phyloP scores from a whole-genome alignment of 35 echinoderm and acorn worm genomes.

The Stichopus chloronotus region DNA sequence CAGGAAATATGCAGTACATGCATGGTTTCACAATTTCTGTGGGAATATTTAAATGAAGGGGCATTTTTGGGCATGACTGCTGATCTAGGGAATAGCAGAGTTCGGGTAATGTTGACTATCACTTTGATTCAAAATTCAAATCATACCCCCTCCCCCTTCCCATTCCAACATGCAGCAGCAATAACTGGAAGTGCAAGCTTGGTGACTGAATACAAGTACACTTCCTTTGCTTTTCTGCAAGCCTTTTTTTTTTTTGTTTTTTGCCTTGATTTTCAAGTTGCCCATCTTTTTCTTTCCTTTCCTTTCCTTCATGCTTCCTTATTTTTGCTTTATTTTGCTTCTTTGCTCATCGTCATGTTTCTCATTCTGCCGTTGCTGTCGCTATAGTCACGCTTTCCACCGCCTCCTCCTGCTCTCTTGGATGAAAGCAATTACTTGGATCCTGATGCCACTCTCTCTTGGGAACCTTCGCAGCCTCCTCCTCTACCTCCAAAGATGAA shows the following conservation, averaged over 20 bases:
- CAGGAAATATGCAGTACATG: too few relatives aligned
- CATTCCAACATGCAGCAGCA: background rate
- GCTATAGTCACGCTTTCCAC: background rate
- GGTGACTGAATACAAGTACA: too few relatives aligned
- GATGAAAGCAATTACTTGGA: conserved; percentile 8
- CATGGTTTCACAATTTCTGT: too few relatives aligned
- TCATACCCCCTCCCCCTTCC: too few relatives aligned
- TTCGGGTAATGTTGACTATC: too few relatives aligned
- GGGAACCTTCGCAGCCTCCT: conserved; percentile 47
- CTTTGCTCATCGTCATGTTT: background rate
- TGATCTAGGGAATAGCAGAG: too few relatives aligned
- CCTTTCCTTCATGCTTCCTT: background rate
- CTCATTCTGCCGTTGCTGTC: background rate
- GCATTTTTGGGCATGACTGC: too few relatives aligned
- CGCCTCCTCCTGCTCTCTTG: background rate
- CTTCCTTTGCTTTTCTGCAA: background rate
- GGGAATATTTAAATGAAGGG: too few relatives aligned
- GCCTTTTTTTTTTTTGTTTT: too few relatives aligned
- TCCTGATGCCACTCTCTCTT: conserved; percentile 46
- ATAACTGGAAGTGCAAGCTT: background rate
- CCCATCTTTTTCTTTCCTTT: background rate
- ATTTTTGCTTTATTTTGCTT: conserved; percentile 18
- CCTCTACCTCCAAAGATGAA: conserved; percentile 50
- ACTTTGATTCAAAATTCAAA: too few relatives aligned
- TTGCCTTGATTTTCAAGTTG: background rate